Conservation (phyloP, 2,888 invertebrate species). For the Tachystola acroxantha region DNA sequence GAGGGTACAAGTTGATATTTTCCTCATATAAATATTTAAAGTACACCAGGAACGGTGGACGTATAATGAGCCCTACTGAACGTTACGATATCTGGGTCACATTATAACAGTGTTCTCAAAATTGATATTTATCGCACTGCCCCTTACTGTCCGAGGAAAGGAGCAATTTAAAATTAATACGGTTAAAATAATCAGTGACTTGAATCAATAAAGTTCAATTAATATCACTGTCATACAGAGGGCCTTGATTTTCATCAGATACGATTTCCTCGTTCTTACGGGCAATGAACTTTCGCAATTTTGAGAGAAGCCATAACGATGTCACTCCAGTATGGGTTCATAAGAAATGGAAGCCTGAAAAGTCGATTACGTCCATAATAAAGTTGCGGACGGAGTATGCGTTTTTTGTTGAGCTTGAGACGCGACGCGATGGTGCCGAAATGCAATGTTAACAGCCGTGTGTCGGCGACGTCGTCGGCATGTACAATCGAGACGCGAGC, state of each 20-base stretch:
- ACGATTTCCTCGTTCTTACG: constrained; percentile 22
- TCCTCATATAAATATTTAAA: too few species aligned
- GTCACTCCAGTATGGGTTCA: constrained; percentile 9
- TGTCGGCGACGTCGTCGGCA: constrained; percentile 8
- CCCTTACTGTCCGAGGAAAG: constrained; percentile 37
- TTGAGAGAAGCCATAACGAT: constrained; percentile 21
- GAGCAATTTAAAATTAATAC: constrained; percentile 27
- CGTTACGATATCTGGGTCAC: constrained; percentile 44
- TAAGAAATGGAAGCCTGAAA: constrained; percentile 7
- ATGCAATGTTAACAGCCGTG: constrained; percentile 20
- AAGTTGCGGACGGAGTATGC: constrained; percentile 13
- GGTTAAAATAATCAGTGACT: constrained; percentile 37
- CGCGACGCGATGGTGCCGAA: constrained; percentile 25
- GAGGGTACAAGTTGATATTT: too few species aligned
- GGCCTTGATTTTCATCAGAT: constrained; percentile 27
- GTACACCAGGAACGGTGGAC: too few species aligned
- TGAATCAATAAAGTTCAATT: constrained; percentile 45
- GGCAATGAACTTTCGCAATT: constrained; percentile 37
- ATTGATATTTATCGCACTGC: constrained; percentile 39
- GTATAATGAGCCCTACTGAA: too few species aligned
- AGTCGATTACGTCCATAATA: constrained; percentile 22
- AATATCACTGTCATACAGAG: constrained; percentile 27
- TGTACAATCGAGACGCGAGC: constrained; percentile 3
- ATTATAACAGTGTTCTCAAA: constrained; percentile 34
- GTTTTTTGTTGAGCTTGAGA: constrained; percentile 21